These are phyloP conservation scores for Caradrina kadenii DNA, from an alignment of 2,888 invertebrate genomes.

Conservation along the genomic window DNA sequence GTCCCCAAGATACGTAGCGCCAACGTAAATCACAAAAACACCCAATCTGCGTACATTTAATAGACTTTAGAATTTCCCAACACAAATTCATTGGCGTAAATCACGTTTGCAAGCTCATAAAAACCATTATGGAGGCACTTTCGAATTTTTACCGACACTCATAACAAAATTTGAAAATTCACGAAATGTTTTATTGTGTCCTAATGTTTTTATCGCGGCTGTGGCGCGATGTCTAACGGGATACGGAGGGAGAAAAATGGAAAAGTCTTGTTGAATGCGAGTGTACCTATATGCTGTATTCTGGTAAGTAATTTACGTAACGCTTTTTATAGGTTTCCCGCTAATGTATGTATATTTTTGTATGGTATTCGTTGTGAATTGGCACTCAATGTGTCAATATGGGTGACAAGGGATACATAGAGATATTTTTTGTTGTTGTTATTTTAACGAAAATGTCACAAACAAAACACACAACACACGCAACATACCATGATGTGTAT, in stretches of 20 bases:
- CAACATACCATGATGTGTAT: no score
- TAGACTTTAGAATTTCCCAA: slow-evolving; percentile 65
- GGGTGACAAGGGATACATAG: slow-evolving; percentile 18
- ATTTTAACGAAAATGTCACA: not conserved
- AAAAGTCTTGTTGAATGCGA: slow-evolving; percentile 78
- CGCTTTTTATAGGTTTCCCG: slow-evolving; percentile 41
- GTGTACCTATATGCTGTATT: slow-evolving; percentile 38
- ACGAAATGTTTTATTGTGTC: slow-evolving; percentile 79
- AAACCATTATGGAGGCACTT: slow-evolving; percentile 75
- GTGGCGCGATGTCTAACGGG: slow-evolving; percentile 59
- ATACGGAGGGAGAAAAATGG: slow-evolving; percentile 73
- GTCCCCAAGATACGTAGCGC: slow-evolving; percentile 35
- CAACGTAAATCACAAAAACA: slow-evolving; percentile 53
- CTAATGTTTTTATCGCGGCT: slow-evolving; percentile 73
- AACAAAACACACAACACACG: no score
- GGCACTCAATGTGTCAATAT: slow-evolving; percentile 29
- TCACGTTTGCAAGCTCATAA: slow-evolving; percentile 78
- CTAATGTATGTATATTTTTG: slow-evolving; percentile 49
- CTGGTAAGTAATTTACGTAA: slow-evolving; percentile 47
- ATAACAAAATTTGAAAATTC: slow-evolving; percentile 78
- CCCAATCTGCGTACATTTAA: slow-evolving; percentile 63
- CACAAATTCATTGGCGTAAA: slow-evolving; percentile 79
- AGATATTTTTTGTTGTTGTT: not conserved
- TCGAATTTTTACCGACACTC: slow-evolving; percentile 76
- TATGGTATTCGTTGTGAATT: slow-evolving; percentile 30